Conservation (phyloP, 1,140 invertebrate genomes). For the Cherax quadricarinatus region DNA sequence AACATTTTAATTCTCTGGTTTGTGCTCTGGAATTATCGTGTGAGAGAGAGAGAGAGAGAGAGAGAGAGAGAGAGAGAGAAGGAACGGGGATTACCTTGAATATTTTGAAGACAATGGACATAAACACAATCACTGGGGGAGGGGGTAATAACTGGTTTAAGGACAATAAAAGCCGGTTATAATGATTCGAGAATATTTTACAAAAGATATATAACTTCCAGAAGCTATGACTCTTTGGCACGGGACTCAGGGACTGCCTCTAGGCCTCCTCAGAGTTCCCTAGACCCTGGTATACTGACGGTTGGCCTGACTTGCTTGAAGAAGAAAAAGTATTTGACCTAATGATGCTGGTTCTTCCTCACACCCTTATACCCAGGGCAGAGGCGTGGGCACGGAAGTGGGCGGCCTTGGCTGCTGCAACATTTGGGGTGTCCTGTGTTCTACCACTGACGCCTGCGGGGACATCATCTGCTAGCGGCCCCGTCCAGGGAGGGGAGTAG, state of each 20-base stretch:
- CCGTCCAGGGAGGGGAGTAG: neutral
- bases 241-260: neutral
- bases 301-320: too few species aligned
- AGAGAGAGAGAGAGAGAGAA: too few species aligned
- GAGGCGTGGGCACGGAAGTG: constrained; percentile 46
- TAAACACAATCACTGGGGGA: too few species aligned
- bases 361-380: neutral
- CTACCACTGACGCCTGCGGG: constrained; percentile 29
- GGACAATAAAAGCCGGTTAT: neutral
- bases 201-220: neutral
- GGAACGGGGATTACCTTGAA: too few species aligned
- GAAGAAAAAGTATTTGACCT: too few species aligned
- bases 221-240: neutral
- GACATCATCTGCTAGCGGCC: constrained; percentile 34
- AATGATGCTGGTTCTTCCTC: neutral
- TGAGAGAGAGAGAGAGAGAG: too few species aligned
- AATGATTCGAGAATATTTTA: neutral
- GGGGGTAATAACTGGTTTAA: neutral
- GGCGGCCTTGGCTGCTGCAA: constrained; percentile 47
- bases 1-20: too few species aligned
- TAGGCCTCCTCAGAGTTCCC: neutral
- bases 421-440: constrained; percentile 22
- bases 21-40: too few species aligned
- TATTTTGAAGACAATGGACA: too few species aligned
- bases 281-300: too few species aligned